phyloP scores from a whole-genome alignment of 2,113 vertebrate species.

The Clarias macrocephalus region DNA sequence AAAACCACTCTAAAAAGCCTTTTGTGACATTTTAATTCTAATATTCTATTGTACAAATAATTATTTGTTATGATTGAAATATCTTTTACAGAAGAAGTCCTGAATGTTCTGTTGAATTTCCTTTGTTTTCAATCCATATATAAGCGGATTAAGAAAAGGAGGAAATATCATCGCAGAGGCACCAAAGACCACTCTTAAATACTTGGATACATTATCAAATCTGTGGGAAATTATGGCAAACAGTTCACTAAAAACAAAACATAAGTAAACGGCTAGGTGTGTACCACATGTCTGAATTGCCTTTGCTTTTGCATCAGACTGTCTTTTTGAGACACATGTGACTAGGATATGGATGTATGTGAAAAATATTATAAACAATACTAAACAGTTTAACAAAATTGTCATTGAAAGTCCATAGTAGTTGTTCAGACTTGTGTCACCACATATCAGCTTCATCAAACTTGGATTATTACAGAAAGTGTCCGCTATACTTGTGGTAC shows the following conservation, averaged over 20 bases:
- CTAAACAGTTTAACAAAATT: not conserved
- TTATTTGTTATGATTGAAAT: not conserved
- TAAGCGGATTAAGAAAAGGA: slow-evolving; percentile 58
- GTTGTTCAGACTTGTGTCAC: slow-evolving; percentile 57
- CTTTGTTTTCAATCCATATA: slow-evolving; percentile 65
- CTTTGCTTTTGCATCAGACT: slow-evolving; percentile 55
- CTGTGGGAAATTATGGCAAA: slow-evolving; percentile 25
- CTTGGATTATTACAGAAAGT: slow-evolving; percentile 66
- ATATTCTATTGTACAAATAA: not conserved
- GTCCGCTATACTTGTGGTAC: slow-evolving; percentile 61
- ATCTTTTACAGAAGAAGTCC: slow-evolving; percentile 44
- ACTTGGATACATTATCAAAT: slow-evolving; percentile 32
- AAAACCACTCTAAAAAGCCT: too few species aligned
- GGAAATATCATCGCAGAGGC: slow-evolving; percentile 61
- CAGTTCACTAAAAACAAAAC: slow-evolving; percentile 56
- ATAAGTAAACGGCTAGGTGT: slow-evolving; percentile 61
- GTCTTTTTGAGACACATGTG: slow-evolving; percentile 57
- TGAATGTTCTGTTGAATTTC: slow-evolving; percentile 56
- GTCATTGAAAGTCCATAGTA: slow-evolving; percentile 56
- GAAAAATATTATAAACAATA: slow-evolving; percentile 48
- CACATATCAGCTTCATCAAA: slow-evolving; percentile 60
- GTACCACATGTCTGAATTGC: slow-evolving; percentile 66
- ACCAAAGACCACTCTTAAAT: slow-evolving; percentile 55
- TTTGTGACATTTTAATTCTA: too few species aligned
- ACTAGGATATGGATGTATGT: slow-evolving; percentile 61